These are phyloP conservation scores for Plectrocnemia conspersa DNA, from an alignment of 1,140 invertebrate genomes.

Conservation along the genomic window DNA sequence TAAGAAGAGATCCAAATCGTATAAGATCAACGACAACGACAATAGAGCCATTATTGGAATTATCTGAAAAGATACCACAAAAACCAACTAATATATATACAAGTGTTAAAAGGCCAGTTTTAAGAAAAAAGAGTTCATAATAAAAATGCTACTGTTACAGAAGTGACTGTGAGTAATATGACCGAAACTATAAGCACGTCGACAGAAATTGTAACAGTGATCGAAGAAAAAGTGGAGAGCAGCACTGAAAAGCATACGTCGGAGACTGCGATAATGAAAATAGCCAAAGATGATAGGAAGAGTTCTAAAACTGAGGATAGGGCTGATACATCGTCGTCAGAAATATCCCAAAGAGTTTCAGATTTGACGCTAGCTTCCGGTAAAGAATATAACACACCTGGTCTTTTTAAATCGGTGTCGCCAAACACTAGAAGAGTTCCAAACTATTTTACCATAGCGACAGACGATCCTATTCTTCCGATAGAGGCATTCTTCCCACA, in stretches of 20 bases:
- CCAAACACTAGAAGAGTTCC: constrained; percentile 53
- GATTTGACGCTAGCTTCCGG: constrained; percentile 55
- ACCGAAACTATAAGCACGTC: not conserved
- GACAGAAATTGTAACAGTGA: not conserved
- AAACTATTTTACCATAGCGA: constrained; percentile 58
- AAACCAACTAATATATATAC: constrained; percentile 26
- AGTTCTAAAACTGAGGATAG: constrained; percentile 38
- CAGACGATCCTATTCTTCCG: constrained; percentile 58
- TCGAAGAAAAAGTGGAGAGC: constrained; percentile 38
- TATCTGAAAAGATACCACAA: constrained; percentile 16
- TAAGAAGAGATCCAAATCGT: constrained; percentile 36
- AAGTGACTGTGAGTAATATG: no score
- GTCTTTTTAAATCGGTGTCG: constrained; percentile 52
- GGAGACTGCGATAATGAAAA: constrained; percentile 54
- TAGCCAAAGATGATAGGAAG: constrained; percentile 46
- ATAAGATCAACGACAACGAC: constrained; percentile 19
- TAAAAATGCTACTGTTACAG: constrained; percentile 28
- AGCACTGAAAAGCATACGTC: constrained; percentile 48
- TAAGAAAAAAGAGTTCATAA: constrained; percentile 19
- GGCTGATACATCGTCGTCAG: constrained; percentile 41
- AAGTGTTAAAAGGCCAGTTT: constrained; percentile 26
- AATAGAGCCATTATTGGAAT: constrained; percentile 31
- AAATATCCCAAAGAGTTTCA: constrained; percentile 55
- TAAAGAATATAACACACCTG: constrained; percentile 55
- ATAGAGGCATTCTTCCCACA: constrained; percentile 61